These are phyloP conservation scores for Drosophila niveifrons DNA, from an alignment of 2,888 invertebrate genomes.

Conservation along the genomic window DNA sequence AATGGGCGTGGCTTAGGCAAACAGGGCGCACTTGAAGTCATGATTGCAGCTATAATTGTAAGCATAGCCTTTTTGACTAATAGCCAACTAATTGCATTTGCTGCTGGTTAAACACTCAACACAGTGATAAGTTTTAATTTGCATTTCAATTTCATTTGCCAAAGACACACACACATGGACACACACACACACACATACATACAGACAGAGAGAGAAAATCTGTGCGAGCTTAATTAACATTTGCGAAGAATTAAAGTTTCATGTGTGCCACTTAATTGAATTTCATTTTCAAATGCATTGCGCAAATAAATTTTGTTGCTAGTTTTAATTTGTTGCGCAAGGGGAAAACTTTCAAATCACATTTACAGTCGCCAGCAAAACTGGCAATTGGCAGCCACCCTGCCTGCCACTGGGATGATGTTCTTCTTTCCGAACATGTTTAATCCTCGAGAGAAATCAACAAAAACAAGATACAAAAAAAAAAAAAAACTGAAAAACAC, in stretches of 20 bases:
- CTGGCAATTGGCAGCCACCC: conserved; percentile 34
- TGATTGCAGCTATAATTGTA: conserved; percentile 12
- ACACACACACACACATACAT: neutral
- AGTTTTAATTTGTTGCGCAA: conserved; percentile 62
- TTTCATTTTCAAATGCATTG: conserved; percentile 66
- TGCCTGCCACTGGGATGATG: conserved; percentile 7
- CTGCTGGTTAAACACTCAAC: conserved; percentile 23
- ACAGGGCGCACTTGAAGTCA: conserved; percentile 6
- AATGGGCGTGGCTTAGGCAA: conserved; percentile 30
- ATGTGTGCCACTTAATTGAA: conserved; percentile 66
- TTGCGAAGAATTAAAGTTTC: conserved; percentile 36
- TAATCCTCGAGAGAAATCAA: conserved; percentile 69
- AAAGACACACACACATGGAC: neutral
- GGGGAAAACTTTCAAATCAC: conserved; percentile 68
- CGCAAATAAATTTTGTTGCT: conserved; percentile 56
- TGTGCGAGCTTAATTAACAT: conserved; percentile 62
- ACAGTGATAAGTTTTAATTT: conserved; percentile 66
- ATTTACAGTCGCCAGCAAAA: conserved; percentile 49
- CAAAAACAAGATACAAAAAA: conserved; percentile 46
- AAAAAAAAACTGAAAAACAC: conserved; percentile 12
- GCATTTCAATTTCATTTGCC: conserved; percentile 33
- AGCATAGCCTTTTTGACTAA: conserved; percentile 21
- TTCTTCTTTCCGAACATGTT: conserved; percentile 12
- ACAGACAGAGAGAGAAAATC: conserved; percentile 31
- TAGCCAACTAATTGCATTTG: conserved; percentile 64